phyloP scores from a whole-genome alignment of 2,888 invertebrate genomes.

The Drepanosiphum platanoidis region DNA sequence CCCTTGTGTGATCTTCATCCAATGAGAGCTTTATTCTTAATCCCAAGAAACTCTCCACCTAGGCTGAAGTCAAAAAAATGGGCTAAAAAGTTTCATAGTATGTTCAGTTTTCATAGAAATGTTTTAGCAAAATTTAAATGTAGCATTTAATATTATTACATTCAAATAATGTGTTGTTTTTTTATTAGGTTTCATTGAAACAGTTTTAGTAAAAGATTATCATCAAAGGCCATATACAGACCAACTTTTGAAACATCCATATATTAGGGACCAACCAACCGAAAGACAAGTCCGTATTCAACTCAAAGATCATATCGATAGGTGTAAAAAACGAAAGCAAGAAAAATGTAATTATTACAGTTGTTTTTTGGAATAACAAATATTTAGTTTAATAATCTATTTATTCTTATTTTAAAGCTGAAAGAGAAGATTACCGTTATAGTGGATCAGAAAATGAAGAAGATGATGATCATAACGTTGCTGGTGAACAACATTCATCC shows the following conservation, averaged over 20 bases:
- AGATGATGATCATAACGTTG: slow-evolving; percentile 90
- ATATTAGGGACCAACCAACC: slow-evolving; percentile 98
- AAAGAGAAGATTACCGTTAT: slow-evolving; percentile 74
- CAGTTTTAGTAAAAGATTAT: slow-evolving; percentile 98
- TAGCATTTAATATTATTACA: not conserved
- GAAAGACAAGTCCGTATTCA: slow-evolving; percentile 98
- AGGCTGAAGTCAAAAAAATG: slow-evolving; percentile 97
- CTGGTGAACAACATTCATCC: slow-evolving; percentile 89
- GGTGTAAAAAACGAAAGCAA: slow-evolving; percentile 93
- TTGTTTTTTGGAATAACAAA: not conserved
- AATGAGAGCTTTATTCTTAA: slow-evolving; percentile 98
- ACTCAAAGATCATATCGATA: slow-evolving; percentile 98
- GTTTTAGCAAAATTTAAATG: not conserved
- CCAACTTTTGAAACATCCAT: slow-evolving; percentile 95
- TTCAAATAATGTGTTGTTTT: slow-evolving; percentile 39
- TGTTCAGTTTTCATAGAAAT: slow-evolving; percentile 57
- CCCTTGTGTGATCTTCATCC: slow-evolving; percentile 99
- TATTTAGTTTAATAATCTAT: not conserved
- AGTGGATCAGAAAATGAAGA: slow-evolving; percentile 98
- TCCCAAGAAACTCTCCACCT: slow-evolving; percentile 97
- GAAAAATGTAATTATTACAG: slow-evolving; percentile 73
- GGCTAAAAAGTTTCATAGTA: slow-evolving; percentile 93
- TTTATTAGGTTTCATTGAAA: slow-evolving; percentile 87
- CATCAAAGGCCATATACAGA: slow-evolving; percentile 98
- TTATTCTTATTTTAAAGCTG: slow-evolving; percentile 65